These are phyloP conservation scores for Diorhabda elongata DNA, from an alignment of 1,140 invertebrate genomes.

Conservation along the genomic window DNA sequence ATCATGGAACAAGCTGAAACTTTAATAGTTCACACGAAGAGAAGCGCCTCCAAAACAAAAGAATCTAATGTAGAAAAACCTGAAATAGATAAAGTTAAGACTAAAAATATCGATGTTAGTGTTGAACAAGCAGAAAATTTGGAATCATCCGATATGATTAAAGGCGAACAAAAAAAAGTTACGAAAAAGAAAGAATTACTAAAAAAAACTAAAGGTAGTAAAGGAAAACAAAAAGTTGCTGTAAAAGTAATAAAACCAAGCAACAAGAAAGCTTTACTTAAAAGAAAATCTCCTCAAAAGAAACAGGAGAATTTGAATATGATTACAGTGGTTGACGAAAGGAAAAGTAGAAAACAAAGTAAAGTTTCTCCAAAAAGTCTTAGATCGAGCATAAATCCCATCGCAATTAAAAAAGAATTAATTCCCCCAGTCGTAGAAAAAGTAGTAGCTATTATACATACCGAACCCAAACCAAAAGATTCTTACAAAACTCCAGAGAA, in stretches of 20 bases:
- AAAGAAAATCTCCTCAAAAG: conserved; percentile 5
- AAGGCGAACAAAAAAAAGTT: too few species aligned
- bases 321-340: conserved; percentile 1
- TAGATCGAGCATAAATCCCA: not conserved
- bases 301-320: conserved; percentile 6
- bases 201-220: not conserved
- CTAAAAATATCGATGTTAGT: too few species aligned
- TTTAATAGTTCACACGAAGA: too few species aligned
- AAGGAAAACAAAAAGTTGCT: not conserved
- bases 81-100: too few species aligned
- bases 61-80: too few species aligned
- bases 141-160: too few species aligned
- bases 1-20: too few species aligned
- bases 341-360: not conserved
- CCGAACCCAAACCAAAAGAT: not conserved
- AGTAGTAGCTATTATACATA: not conserved
- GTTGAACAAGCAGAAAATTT: not conserved
- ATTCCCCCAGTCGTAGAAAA: not conserved
- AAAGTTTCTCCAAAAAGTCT: not conserved
- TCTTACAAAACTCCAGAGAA: too few species aligned
- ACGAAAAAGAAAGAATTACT: not conserved
- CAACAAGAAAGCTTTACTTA: not conserved
- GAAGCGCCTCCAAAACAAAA: too few species aligned
- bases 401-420: not conserved
- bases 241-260: too few species aligned